Evolutionary conservation across 2,113 vertebrate species (phyloP), one percentile per base, ranked within the genome.

Genomic region (Natator depressus): DNA sequence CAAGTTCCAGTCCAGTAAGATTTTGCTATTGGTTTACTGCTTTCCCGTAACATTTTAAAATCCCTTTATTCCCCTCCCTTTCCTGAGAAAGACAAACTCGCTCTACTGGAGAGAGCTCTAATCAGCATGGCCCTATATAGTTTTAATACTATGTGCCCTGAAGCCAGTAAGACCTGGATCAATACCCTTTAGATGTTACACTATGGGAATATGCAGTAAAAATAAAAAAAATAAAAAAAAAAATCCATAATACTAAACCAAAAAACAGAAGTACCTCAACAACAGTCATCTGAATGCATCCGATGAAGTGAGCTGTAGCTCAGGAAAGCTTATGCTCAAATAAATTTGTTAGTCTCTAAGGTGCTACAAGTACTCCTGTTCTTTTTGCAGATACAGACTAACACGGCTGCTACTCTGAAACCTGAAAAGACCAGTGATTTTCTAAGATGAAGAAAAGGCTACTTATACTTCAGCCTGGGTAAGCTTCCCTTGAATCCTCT

Each of bases 131-230:
- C 87, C 29, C 65, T 47, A 75, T 91, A 42, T 87, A 57, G 88
- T 27, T 75, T 80, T 57, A 62, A 89, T 29, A 53, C 19, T 47
- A 24, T 3, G 19, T 87, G 57, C 49, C 83, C 90, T 88, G 86
- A 25, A 88, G 85, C 54, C 57, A 94, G 24, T 51, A 85, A 91
- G 79, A 0, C 29, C 80, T 17, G 51, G 2, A 65, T 6, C 89
- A 62, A 69, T 38, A 78, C 6, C 46, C 85, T 0, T 57, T 57
- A 12, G 17, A 87, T 90, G 72, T 1, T 80, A 84, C n/a, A 76
- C 51, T 59, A 85, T 3, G 3, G 16, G 13, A 20, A 8, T 4
- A 72, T 11, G 27, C 0, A 69, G 19, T 31, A 0, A 1, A 42
- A 42, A 42, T 42, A 5, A 47, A 38, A 42, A 47, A 8, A 47